These are phyloP conservation scores for Scaptodrosophila latifasciaeformis DNA, from an alignment of 2,888 invertebrate genomes.

Conservation along the genomic window DNA sequence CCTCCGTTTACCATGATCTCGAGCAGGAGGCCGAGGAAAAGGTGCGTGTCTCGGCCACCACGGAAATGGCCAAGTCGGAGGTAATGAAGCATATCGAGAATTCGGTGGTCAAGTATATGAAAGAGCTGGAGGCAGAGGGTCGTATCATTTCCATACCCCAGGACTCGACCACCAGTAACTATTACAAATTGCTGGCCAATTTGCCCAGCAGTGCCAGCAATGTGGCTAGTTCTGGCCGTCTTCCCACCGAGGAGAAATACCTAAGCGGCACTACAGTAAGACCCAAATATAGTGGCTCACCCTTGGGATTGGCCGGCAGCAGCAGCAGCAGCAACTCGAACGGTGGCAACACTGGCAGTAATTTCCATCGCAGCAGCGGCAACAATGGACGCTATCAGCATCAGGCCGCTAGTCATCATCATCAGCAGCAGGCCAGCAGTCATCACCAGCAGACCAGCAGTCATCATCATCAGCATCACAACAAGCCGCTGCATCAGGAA, in stretches of 20 bases:
- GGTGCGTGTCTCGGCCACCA: conserved; percentile 66
- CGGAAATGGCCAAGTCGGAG: conserved; percentile 72
- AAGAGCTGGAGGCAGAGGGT: conserved; percentile 72
- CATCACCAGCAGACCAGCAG: background rate
- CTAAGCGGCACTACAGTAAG: conserved; percentile 64
- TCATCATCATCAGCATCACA: conserved; percentile 4
- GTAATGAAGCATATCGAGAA: conserved; percentile 74
- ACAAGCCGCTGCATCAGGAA: conserved; percentile 23
- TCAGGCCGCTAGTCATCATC: conserved; percentile 16
- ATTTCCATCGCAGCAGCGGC: background rate
- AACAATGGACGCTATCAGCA: background rate
- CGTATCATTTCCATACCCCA: conserved; percentile 67
- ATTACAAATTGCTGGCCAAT: conserved; percentile 63
- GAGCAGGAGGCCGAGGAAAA: conserved; percentile 61
- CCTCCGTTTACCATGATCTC: conserved; percentile 32
- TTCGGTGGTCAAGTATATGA: conserved; percentile 75
- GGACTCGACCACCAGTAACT: conserved; percentile 61
- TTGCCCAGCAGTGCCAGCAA: conserved; percentile 22
- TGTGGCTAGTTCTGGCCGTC: background rate
- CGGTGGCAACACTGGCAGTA: background rate
- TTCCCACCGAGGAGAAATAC: conserved; percentile 56
- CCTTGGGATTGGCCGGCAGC: conserved; percentile 31
- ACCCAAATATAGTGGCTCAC: conserved; percentile 59
- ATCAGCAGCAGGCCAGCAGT: too few relatives aligned
- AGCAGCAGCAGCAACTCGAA: background rate